These are phyloP conservation scores for Capitella teleta DNA, from an alignment of 1,140 invertebrate species.

Conservation along the genomic window DNA sequence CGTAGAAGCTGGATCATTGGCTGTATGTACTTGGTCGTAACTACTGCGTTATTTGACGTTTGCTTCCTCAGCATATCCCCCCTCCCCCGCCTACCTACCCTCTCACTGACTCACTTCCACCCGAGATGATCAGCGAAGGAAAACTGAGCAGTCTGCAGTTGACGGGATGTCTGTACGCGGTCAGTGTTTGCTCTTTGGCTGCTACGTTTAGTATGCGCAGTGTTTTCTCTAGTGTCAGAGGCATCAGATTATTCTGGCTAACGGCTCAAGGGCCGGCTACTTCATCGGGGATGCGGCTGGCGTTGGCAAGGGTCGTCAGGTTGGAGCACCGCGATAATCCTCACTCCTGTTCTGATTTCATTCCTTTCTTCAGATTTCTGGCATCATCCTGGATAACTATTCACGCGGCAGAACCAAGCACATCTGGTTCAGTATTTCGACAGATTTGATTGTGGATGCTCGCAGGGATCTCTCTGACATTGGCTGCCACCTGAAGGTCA, in stretches of 20 bases:
- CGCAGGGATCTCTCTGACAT: constrained; percentile 42
- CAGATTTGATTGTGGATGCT: constrained; percentile 96
- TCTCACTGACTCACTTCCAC: constrained; percentile 21
- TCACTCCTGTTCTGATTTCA: background rate
- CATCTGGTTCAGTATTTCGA: constrained; percentile 97
- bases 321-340: background rate
- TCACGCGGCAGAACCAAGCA: constrained; percentile 81
- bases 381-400: constrained; percentile 97
- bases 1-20: constrained; percentile 34
- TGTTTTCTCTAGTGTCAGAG: constrained; percentile 26
- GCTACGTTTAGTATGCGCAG: background rate
- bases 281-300: constrained; percentile 96
- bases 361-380: constrained; percentile 60
- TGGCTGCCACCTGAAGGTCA: constrained; percentile 33
- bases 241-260: constrained; percentile 55
- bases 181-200: constrained; percentile 18
- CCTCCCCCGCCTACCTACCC: constrained; percentile 24
- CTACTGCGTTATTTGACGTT: background rate
- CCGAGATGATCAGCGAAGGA: constrained; percentile 20
- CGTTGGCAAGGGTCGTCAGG: constrained; percentile 90
- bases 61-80: constrained; percentile 10
- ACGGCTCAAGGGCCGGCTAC: constrained; percentile 85
- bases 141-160: constrained; percentile 34
- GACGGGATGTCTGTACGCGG: constrained; percentile 32
- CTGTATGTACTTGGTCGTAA: constrained; percentile 15